These are phyloP conservation scores for Gallinago paraguaiae DNA, from an alignment of 2,113 vertebrate genomes.

Conservation along the genomic window DNA sequence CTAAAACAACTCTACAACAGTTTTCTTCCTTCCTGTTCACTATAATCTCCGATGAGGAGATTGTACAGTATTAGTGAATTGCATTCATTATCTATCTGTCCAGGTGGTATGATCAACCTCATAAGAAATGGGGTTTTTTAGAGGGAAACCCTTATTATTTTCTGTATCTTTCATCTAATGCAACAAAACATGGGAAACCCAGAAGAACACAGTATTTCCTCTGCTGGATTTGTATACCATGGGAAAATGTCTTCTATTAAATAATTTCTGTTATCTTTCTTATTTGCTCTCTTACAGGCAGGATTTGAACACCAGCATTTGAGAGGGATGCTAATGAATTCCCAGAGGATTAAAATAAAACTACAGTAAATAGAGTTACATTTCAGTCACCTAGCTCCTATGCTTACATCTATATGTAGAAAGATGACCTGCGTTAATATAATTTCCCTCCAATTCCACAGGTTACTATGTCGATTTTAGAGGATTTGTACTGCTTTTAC, in stretches of 20 bases:
- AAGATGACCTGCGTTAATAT: neutral
- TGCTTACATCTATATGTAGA: neutral
- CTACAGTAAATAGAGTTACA: neutral
- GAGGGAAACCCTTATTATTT: neutral
- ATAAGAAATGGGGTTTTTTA: neutral
- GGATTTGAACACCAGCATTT: neutral
- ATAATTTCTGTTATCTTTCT: neutral
- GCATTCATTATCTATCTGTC: neutral
- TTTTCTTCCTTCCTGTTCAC: neutral
- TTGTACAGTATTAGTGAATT: neutral
- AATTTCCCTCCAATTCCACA: neutral
- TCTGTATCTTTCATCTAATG: neutral
- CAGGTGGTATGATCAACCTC: neutral
- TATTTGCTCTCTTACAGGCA: neutral
- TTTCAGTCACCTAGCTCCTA: neutral
- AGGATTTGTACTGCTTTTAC: neutral
- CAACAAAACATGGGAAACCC: neutral
- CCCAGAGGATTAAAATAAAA: slow-evolving; percentile 15
- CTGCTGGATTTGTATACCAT: neutral
- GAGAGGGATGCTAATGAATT: slow-evolving; percentile 31
- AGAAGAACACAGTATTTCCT: neutral
- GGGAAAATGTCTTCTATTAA: neutral
- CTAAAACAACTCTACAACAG: neutral
- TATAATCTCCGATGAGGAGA: neutral
- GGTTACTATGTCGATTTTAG: neutral